Evolutionary conservation across 2,888 invertebrate genomes (phyloP), one percentile per base, ranked within the genome.

Genomic region (Xestia xanthographa): DNA sequence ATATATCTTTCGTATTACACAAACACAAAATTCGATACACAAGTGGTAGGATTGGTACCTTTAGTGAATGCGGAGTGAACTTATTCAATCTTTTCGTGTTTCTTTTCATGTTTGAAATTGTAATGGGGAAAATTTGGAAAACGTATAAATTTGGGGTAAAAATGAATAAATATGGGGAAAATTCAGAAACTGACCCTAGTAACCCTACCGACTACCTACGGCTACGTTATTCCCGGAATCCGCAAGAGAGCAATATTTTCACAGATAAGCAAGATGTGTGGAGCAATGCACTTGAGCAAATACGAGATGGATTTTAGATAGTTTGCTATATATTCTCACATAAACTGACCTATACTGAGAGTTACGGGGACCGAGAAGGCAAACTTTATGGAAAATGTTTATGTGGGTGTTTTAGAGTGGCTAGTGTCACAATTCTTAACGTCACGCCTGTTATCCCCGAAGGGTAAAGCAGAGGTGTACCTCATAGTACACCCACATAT

Each of bases 251-350:
- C 79, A 84, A 89, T 89, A 89, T 88, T 85, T 89, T 82, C 77
- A 72, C 72, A 84, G 89, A 86, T 90, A 89, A 88, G 88, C 78
- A 87, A 88, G 88, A 89, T 85, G 84, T 87, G 86, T 90, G 87
- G 87, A 74, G 84, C 84, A 83, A 85, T 87, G 89, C 89, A 89
- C 84, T 86, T 89, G 83, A 82, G 83, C 80, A 89, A 88, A 89
- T 85, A 82, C 80, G 77, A 82, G 79, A 88, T 85, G 73, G 83
- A 85, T 85, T 85, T 83, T 76, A 86, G 86, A 82, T 82, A 83
- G 76, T 79, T 78, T 34, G 66, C 80, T 77, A 75, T 84, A 80
- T 79, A 87, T 83, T 80, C 68, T 29, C 73, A 72, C 77, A 72
- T 83, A 86, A 80, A 86, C 76, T 75, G 79, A 53, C 72, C 67